Evolutionary conservation across 2,888 invertebrate species (phyloP).

Genomic region (Atherix ibis): DNA sequence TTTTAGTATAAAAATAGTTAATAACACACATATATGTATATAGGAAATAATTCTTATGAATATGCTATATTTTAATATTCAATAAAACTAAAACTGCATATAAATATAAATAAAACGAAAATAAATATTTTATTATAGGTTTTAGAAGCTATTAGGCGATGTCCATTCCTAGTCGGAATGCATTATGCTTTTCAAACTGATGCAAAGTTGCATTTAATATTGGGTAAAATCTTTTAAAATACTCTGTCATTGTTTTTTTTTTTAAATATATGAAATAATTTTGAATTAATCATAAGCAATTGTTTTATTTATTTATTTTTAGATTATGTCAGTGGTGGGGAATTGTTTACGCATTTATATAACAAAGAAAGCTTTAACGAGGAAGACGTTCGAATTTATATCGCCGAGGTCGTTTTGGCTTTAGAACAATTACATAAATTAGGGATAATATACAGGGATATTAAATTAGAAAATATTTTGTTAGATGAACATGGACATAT

Average conservation of each 20-base stretch:
- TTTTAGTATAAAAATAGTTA: too few species aligned
- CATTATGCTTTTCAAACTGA: constrained; percentile 98
- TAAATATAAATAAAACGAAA: too few species aligned
- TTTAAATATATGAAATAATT: constrained; percentile 1
- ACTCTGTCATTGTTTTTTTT: constrained; percentile 2
- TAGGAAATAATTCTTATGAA: too few species aligned
- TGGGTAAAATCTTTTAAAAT: constrained; percentile 43
- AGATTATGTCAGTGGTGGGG: constrained; percentile 97
- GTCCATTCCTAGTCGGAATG: constrained; percentile 90
- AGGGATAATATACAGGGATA: constrained; percentile 94
- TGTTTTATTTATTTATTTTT: constrained; percentile 15
- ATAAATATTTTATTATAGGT: constrained; percentile 49
- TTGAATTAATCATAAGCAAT: constrained; percentile 11
- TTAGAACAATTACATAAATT: constrained; percentile 91
- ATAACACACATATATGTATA: too few species aligned
- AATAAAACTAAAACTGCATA: too few species aligned
- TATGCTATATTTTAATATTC: too few species aligned
- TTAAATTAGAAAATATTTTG: constrained; percentile 93
- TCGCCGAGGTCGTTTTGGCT: constrained; percentile 91
- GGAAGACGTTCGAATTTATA: constrained; percentile 78
- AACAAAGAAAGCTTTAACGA: constrained; percentile 86
- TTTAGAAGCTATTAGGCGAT: constrained; percentile 82
- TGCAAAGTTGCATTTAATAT: constrained; percentile 86
- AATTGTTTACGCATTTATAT: constrained; percentile 92
- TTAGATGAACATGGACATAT: constrained; percentile 90